phyloP scores from a whole-genome alignment of 2,797 vertebrate species.

The Otus scops region DNA sequence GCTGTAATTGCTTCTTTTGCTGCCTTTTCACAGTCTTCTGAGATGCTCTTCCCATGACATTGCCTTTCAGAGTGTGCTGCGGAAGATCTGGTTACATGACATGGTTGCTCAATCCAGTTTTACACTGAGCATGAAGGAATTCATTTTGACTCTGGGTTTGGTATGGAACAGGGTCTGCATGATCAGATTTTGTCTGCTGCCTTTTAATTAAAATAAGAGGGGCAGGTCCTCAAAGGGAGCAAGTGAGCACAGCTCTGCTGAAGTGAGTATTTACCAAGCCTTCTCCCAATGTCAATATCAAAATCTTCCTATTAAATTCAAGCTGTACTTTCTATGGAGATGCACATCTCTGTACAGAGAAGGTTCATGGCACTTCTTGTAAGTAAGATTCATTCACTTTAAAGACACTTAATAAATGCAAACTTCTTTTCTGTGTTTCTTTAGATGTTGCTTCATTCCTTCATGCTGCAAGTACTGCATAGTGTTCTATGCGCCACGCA shows the following conservation, averaged over 20 bases:
- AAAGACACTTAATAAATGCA: background rate
- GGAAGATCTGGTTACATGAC: background rate
- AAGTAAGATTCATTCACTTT: background rate
- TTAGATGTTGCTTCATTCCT: background rate
- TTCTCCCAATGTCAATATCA: background rate
- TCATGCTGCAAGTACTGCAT: background rate
- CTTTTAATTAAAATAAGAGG: constrained; percentile 13
- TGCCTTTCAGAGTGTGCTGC: background rate
- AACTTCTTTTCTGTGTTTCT: background rate
- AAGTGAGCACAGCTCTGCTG: background rate
- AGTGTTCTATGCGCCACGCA: background rate
- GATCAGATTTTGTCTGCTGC: background rate
- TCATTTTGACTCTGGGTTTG: background rate
- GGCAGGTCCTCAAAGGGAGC: background rate
- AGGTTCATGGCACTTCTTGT: background rate
- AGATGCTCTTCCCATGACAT: background rate
- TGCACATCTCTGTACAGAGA: background rate
- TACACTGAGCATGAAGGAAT: background rate
- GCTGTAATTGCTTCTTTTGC: constrained; percentile 1
- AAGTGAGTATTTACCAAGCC: background rate
- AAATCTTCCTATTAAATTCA: background rate
- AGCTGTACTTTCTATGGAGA: background rate
- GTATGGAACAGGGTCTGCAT: background rate
- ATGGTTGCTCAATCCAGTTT: background rate
- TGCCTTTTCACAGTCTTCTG: background rate